Conservation (phyloP, 2,888 invertebrate species). For the Bimastos eiseni region DNA sequence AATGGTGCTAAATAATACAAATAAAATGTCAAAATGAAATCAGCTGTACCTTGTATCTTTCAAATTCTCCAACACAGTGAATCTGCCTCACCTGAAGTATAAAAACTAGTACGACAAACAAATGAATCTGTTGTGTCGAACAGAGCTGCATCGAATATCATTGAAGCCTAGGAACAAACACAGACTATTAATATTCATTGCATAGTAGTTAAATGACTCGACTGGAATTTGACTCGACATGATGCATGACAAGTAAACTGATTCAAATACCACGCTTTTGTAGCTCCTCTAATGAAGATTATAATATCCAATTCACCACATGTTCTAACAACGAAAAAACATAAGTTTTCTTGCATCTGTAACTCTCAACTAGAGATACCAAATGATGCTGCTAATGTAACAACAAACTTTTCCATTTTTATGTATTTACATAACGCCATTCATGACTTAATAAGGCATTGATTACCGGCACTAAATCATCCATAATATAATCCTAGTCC, state of each 20-base stretch:
- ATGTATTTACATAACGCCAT: neutral
- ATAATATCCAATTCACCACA: neutral
- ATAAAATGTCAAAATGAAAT: no score
- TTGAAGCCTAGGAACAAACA: neutral
- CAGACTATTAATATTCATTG: neutral
- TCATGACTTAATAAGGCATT: neutral
- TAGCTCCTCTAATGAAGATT: neutral
- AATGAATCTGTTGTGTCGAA: neutral
- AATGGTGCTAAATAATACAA: no score
- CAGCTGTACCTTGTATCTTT: neutral
- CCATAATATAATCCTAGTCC: no score
- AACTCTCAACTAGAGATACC: neutral
- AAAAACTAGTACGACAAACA: neutral
- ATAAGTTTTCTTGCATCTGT: neutral
- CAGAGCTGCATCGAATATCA: conserved; percentile 13
- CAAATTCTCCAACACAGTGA: neutral
- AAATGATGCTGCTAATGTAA: neutral
- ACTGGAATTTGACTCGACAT: neutral
- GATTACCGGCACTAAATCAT: neutral
- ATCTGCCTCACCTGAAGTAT: neutral
- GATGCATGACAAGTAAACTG: neutral
- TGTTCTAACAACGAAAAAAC: neutral
- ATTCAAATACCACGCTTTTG: neutral
- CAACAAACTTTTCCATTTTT: neutral
- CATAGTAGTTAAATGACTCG: neutral